phyloP scores from a whole-genome alignment of 2,888 invertebrate genomes.

The Alcis repandata region DNA sequence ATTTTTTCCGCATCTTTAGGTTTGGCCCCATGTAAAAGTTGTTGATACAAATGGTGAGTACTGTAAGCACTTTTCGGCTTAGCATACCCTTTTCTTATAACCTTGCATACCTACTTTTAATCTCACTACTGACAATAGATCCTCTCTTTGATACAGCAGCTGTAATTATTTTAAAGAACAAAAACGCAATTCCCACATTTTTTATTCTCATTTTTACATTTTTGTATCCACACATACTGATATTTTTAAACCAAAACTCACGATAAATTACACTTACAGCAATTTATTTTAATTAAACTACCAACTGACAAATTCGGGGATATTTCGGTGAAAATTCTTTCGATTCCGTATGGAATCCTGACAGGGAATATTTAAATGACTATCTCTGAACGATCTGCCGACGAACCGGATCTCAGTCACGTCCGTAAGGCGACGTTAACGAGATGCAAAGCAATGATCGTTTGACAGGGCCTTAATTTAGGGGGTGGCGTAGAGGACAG shows the following conservation, averaged over 20 bases:
- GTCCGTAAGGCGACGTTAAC: constrained; percentile 45
- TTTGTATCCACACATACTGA: too few species aligned
- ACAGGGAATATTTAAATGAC: constrained; percentile 46
- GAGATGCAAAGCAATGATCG: constrained; percentile 48
- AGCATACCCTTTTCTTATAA: too few species aligned
- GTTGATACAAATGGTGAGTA: too few species aligned
- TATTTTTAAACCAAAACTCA: neutral
- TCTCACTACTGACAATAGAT: too few species aligned
- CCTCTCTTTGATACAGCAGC: too few species aligned
- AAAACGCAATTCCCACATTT: too few species aligned
- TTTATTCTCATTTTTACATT: too few species aligned
- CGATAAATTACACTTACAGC: constrained; percentile 8
- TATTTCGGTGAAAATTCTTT: constrained; percentile 41
- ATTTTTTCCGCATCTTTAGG: too few species aligned
- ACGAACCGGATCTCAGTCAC: constrained; percentile 44
- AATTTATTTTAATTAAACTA: constrained; percentile 48
- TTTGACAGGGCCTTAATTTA: constrained; percentile 44
- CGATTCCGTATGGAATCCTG: constrained; percentile 32
- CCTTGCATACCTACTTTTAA: too few species aligned
- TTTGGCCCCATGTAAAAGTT: too few species aligned
- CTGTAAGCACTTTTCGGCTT: too few species aligned
- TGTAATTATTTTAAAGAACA: too few species aligned
- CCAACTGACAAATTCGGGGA: constrained; percentile 44
- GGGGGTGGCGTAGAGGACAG: constrained; percentile 29
- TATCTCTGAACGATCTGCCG: constrained; percentile 45